phyloP scores from a whole-genome alignment of 2,797 vertebrate species.

The Tarsius wallacei region DNA sequence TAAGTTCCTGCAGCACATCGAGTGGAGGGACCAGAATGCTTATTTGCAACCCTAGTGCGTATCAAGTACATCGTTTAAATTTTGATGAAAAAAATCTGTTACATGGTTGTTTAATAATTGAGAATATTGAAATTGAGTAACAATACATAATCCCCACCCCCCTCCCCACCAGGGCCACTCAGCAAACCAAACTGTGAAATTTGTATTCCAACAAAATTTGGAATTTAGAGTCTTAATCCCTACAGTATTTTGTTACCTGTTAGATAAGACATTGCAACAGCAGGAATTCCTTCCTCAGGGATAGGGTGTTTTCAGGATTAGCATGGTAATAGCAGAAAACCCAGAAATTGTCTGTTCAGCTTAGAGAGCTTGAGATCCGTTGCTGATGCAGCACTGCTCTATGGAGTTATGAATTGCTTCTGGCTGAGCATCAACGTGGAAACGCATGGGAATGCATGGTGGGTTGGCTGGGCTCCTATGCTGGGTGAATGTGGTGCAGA shows the following conservation, averaged over 20 bases:
- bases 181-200: neutral
- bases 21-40: neutral
- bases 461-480: neutral
- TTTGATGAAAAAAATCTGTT: neutral
- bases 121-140: neutral
- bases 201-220: neutral
- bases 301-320: neutral
- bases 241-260: neutral
- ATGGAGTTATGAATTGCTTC: neutral
- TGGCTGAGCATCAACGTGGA: conserved; percentile 11
- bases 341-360: neutral
- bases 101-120: conserved; percentile 22
- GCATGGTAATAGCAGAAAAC: neutral
- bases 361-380: neutral
- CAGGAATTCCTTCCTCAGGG: neutral
- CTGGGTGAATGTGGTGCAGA: neutral
- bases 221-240: neutral
- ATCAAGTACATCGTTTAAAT: neutral
- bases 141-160: neutral
- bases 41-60: neutral
- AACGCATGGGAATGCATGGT: neutral
- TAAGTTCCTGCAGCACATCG: neutral
- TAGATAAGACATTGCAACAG: no score
- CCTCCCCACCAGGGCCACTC: neutral
- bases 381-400: rapidly evolving